Evolutionary conservation across 2,888 invertebrate species (phyloP).

Genomic region (Autographa pulchrina): DNA sequence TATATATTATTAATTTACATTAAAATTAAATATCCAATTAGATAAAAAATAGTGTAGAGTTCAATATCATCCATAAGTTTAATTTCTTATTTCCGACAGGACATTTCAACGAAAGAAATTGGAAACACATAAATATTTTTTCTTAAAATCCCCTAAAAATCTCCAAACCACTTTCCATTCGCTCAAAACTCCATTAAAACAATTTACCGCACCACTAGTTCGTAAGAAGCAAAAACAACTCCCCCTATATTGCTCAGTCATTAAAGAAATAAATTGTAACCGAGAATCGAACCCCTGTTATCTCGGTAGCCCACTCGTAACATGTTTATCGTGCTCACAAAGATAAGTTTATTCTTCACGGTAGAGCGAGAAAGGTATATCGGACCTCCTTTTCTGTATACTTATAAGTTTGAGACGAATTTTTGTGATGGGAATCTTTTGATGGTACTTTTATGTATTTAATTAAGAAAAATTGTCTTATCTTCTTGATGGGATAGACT

Average conservation of each 20-base stretch:
- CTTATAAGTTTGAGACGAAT: neutral
- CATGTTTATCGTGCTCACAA: slow-evolving; percentile 56
- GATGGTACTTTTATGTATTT: neutral
- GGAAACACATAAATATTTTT: neutral
- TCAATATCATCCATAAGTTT: no score
- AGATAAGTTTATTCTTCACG: slow-evolving; percentile 62
- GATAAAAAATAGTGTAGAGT: no score
- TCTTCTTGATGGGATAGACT: no score
- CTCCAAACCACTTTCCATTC: slow-evolving; percentile 7
- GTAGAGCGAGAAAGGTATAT: slow-evolving; percentile 40
- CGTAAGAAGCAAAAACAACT: slow-evolving; percentile 51
- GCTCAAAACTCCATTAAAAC: slow-evolving; percentile 47
- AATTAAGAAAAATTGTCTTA: no score
- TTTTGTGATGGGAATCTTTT: neutral
- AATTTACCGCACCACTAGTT: slow-evolving; percentile 42
- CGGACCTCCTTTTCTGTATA: slow-evolving; percentile 29
- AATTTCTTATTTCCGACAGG: no score
- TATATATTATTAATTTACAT: no score
- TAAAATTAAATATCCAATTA: no score
- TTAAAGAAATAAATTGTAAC: slow-evolving; percentile 57
- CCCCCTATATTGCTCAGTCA: slow-evolving; percentile 56
- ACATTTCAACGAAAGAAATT: neutral
- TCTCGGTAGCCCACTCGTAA: slow-evolving; percentile 60
- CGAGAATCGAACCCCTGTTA: slow-evolving; percentile 60
- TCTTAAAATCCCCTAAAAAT: neutral